Evolutionary conservation across 1,140 invertebrate species (phyloP), one percentile per base, ranked within the genome.

Genomic region (Harpegnathos saltator): DNA sequence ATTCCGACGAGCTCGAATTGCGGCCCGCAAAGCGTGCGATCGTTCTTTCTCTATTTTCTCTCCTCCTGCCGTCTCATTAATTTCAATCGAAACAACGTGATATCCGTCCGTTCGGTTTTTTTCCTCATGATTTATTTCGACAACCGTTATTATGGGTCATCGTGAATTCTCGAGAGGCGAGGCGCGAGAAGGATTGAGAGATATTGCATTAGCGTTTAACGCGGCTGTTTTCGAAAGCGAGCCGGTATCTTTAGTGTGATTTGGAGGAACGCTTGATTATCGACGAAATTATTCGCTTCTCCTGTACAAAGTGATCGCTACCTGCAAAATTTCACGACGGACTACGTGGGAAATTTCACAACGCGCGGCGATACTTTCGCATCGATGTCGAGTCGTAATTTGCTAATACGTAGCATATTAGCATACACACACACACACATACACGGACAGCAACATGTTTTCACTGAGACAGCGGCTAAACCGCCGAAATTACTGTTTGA

Each of bases 31-130:
- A 3, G 29, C 26, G n/a, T n/a, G 24, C 22, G 3, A 26, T 56
- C 29, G 56, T 12, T 56, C 52, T n/a, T 9, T 4, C 24, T 54
- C n/a, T n/a, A n/a, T n/a, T 69, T 58, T 56, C 29, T 33, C 38
- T 9, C 38, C 7, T 44, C 38, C 0, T 11, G 33, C 38, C 7
- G 11, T 44, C 9, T 9, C 0, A 9, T 9, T 44, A 4, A 69
- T 69, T 22, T 19, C 15, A 78, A 80, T 80, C 22, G 69, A 69
- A 80, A 58, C 69, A 19, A 58, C 17, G 17, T 7, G 24, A 68
- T 15, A 24, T 50, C 29, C 48, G 12, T 48, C 22, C 54, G 7
- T 44, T 54, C 22, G 26, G 14, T 56, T 56, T 44, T 50, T 33
- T 69, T 17, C 4, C 58, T 58, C 17, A 14, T 26, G 58, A 48